A percentile compares a stretch with the other conserved stretches of the same genome.
Evolutionary conservation across 2,113 vertebrate species (phyloP).

Genomic region (human (Homo sapiens)): GRCh38 chr9:3859001-3859500

Average conservation of each 20-base stretch:
- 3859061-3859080: not conserved
- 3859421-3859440: not conserved
- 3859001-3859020: not conserved
- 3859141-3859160: not conserved
- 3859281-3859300: not conserved
- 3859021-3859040: not conserved
- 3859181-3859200: not conserved
- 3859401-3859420: not conserved
- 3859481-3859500: not conserved
- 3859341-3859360: not conserved
- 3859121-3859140: not conserved
- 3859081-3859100: not conserved
- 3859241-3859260: not conserved
- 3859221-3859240: not conserved
- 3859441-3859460: not conserved
- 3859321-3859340: not conserved
- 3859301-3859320: not conserved
- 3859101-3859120: not conserved
- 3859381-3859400: not conserved
- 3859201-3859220: conserved; percentile 8
- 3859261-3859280: not conserved
- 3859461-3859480: not conserved
- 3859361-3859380: not conserved
- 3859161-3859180: not conserved
- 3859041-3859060: not conserved